These are phyloP conservation scores for Eilema sororculum DNA, from an alignment of 2,888 invertebrate species.

Conservation along the genomic window DNA sequence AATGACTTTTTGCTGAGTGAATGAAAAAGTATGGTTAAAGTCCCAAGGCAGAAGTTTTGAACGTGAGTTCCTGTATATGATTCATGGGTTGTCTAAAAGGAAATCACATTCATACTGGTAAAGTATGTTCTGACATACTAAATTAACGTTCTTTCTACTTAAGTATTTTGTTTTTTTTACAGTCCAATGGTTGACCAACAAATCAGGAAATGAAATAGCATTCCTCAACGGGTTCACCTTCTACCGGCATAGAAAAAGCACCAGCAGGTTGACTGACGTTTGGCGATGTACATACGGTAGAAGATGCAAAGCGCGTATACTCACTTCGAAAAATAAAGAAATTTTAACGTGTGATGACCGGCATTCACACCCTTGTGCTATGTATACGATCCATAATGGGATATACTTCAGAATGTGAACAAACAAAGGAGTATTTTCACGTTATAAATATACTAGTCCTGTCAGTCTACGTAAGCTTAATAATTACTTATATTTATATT, in stretches of 20 bases:
- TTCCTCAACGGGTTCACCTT: slow-evolving; percentile 18
- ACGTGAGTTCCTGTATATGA: too few species aligned
- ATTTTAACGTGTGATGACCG: not conserved
- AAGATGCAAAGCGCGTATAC: slow-evolving; percentile 17
- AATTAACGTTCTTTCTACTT: not conserved
- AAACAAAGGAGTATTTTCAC: too few species aligned
- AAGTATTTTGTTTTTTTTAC: slow-evolving; percentile 11
- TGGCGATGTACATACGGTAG: slow-evolving; percentile 23
- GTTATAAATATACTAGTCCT: too few species aligned
- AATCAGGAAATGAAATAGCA: slow-evolving; percentile 17
- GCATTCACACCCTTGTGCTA: slow-evolving; percentile 14
- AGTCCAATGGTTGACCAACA: slow-evolving; percentile 20
- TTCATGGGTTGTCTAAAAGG: too few species aligned
- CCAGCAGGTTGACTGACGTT: slow-evolving; percentile 2
- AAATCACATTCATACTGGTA: not conserved
- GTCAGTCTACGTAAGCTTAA: too few species aligned
- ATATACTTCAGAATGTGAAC: slow-evolving; percentile 6
- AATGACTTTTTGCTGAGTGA: too few species aligned
- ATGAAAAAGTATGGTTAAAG: too few species aligned
- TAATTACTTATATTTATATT: too few species aligned
- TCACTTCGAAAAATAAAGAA: slow-evolving; percentile 13
- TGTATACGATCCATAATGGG: slow-evolving; percentile 13
- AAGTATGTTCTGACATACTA: not conserved
- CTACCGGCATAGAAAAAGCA: slow-evolving; percentile 15
- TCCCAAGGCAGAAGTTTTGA: too few species aligned